Evolutionary conservation across 2,888 invertebrate species (phyloP).

Genomic region (Eubasilissa splendida): DNA sequence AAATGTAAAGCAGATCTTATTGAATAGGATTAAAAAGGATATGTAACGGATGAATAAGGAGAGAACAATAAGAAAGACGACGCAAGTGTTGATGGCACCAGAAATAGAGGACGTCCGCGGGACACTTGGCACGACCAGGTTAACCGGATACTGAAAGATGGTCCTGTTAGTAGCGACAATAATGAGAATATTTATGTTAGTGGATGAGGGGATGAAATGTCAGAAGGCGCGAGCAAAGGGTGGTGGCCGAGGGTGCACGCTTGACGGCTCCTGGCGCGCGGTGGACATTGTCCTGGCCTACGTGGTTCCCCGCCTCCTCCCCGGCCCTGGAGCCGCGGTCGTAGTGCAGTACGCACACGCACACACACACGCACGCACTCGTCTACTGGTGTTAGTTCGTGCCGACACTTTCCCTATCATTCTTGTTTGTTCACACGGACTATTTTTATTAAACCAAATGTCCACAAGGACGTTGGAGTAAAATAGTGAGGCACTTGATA

Average conservation of each 20-base stretch:
- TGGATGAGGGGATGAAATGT: too few species aligned
- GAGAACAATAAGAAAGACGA: too few species aligned
- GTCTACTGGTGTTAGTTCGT: constrained; percentile 20
- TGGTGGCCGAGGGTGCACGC: neutral
- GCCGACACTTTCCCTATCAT: constrained; percentile 38
- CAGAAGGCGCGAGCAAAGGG: too few species aligned
- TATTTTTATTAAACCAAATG: constrained; percentile 16
- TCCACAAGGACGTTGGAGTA: constrained; percentile 13
- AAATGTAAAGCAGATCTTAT: too few species aligned
- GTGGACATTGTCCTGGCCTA: constrained; percentile 47
- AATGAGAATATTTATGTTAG: too few species aligned
- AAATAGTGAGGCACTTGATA: neutral
- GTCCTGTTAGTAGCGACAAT: too few species aligned
- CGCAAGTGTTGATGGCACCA: too few species aligned
- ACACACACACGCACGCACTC: constrained; percentile 29
- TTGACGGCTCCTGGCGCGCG: constrained; percentile 16
- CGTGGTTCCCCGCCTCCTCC: constrained; percentile 30
- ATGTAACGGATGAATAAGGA: too few species aligned
- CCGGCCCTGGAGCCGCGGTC: neutral
- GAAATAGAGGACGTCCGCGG: too few species aligned
- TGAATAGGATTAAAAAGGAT: too few species aligned
- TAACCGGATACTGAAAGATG: too few species aligned
- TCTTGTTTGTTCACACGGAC: constrained; percentile 25
- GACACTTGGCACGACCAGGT: too few species aligned
- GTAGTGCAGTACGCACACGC: constrained; percentile 8